Evolutionary conservation across 1,140 invertebrate species (phyloP), one percentile per base, ranked within the genome.

Genomic region (Mya arenaria): DNA sequence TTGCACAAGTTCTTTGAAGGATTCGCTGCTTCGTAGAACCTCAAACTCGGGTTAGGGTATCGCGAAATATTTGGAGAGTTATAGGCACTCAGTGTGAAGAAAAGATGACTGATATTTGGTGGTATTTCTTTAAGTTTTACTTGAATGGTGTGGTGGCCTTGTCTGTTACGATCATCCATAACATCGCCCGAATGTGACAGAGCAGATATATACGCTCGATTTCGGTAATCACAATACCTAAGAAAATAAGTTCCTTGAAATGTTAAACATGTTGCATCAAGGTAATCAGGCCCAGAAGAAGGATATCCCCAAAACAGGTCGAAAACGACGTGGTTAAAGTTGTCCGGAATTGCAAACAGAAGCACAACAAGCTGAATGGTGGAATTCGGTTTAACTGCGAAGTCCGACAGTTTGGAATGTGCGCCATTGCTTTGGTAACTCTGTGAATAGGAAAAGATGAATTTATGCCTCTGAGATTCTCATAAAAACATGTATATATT

Each of bases 281-380:
- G 75, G 44, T 74, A 88, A 62, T 86, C 85, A 28, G 4, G 10
- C 23, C 84, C 69, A 56, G 32, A n/a, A 17, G 15, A 4, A 4
- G 87, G 87, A 75, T 86, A 86, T 1, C 87, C 87, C 87, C 87
- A 88, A 66, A 77, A 77, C 1, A 88, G 66, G 56, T 88, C 83
- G 74, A 88, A 88, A 0, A 85, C 74, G 2, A 88, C 85, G 48
- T 86, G 66, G 44, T 88, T 63, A 48, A 86, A 82, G 13, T 52
- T 52, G 32, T 88, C 74, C 6, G 87, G 87, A 44, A 88, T 83
- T 15, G 74, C 79, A 71, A 55, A 87, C 5, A 88, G 73, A 2
- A 83, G 37, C 1, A 86, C 65, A 19, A 88, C 72, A 0, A 88
- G 73, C 37, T 84, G 79, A 15, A 88, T 30, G 28, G 85, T 86